Percentiles rank a stretch among this genome's conserved stretches.
Conservation (phyloP, 2,888 invertebrate species). For the Drosophila vallismaia region DNA sequence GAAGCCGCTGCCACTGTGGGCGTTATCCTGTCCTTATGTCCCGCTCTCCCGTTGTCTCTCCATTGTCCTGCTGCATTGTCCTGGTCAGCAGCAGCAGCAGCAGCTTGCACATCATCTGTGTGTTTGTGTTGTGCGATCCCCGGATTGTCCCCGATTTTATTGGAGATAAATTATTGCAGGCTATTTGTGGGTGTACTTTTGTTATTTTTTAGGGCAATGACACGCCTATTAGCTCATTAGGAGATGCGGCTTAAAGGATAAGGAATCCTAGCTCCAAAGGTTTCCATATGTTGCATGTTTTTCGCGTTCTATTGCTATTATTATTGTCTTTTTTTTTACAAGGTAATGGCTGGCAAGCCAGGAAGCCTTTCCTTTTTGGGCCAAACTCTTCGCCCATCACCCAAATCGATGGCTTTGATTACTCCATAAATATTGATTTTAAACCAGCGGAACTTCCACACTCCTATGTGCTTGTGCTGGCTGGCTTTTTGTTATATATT, state of each 20-base stretch:
- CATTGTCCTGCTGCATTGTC: conserved; percentile 8
- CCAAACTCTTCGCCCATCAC: not conserved
- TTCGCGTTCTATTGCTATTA: too few relatives aligned
- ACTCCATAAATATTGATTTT: conserved; percentile 34
- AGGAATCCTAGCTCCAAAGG: not conserved
- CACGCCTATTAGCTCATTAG: conserved; percentile 31
- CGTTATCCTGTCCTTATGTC: conserved; percentile 46
- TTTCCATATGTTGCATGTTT: conserved; percentile 8
- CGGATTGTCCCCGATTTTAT: conserved; percentile 52
- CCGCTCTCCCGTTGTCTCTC: conserved; percentile 23
- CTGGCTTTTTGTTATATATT: not conserved
- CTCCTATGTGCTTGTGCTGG: not conserved
- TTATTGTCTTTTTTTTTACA: not conserved
- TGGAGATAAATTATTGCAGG: conserved; percentile 66
- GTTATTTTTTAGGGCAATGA: conserved; percentile 28
- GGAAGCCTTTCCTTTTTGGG: conserved; percentile 5
- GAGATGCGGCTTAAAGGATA: conserved; percentile 4
- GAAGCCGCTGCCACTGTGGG: conserved; percentile 58
- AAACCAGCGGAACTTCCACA: conserved; percentile 3
- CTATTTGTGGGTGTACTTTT: conserved; percentile 1
- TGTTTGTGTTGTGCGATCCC: conserved; percentile 20
- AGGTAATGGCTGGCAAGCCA: not conserved
- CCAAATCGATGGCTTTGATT: conserved; percentile 24
- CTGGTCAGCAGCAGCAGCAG: conserved; percentile 45
- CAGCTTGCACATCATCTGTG: conserved; percentile 21